Evolutionary conservation across 2,888 invertebrate genomes (phyloP), one percentile per base, ranked within the genome.

Genomic region (Rotaria sp.): DNA sequence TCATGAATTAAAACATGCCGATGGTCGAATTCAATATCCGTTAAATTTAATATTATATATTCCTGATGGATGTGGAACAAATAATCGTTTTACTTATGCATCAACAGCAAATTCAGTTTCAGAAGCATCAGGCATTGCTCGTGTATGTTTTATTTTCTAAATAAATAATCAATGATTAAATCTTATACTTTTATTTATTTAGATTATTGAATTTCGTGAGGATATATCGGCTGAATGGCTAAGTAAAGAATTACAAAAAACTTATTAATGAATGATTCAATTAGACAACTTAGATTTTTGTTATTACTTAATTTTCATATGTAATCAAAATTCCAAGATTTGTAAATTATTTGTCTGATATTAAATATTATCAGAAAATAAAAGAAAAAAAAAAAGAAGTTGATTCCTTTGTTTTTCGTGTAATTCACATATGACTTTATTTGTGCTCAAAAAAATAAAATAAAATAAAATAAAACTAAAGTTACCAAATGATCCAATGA

Each of bases 11-110:
- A 59, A 59, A 30, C 59, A 59, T 59, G 59, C 59, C 10, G 59
- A 59, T 59, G 59, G 59, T 30, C 59, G 59, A 30, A n/a, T 59
- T 59, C 59, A 59, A 59, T 59, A 59, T 59, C 59, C 59, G n/a
- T 13, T 59, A 2, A 59, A 59, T 59, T 59, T 59, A 59, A 59
- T 59, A 13, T 30, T 59, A 59, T 59, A 59, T 18, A 59, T 59
- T 59, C 59, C 59, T 59, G 59, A 59, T 59, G 59, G 59, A 30
- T 59, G 59, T 30, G 59, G 59, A 30, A 59, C 59, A 30, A 59
- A 59, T 18, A 59, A 59, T 59, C 59, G 59, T 59, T 59, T 59
- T 59, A 59, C 59, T 13, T 59, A 59, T 59, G 59, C 59, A 59
- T 59, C 59, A 30, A 59, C 59, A 59, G 59, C 59, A 30, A 59